Percentiles rank a stretch among this genome's conserved stretches.
These are phyloP conservation scores for Solenopsis invicta DNA, from an alignment of 1,140 invertebrate genomes.

Conservation along the genomic window DNA sequence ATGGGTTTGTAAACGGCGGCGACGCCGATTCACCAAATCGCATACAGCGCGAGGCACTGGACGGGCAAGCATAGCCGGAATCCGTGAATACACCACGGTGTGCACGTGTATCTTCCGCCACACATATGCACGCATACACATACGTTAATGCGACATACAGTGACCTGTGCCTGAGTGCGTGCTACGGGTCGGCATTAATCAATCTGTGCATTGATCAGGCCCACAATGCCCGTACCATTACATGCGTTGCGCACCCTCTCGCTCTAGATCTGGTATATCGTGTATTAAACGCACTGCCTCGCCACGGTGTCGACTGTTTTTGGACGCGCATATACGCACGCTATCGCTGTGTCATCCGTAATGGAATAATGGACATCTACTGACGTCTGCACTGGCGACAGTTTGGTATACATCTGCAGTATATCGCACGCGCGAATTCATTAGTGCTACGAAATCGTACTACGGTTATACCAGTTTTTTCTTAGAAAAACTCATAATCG, in stretches of 20 bases:
- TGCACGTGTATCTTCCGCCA: slow-evolving; percentile 23
- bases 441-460: slow-evolving; percentile 9
- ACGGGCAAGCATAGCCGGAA: slow-evolving; percentile 37
- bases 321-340: slow-evolving; percentile 49
- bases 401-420: slow-evolving; percentile 41
- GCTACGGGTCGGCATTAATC: slow-evolving; percentile 78
- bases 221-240: slow-evolving; percentile 75
- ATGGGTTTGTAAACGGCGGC: slow-evolving; percentile 72
- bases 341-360: slow-evolving; percentile 63
- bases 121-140: not conserved
- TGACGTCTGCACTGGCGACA: slow-evolving; percentile 53
- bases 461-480: not conserved
- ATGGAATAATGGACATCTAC: slow-evolving; percentile 71
- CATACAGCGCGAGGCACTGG: slow-evolving; percentile 38
- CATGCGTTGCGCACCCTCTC: slow-evolving; percentile 54
- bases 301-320: slow-evolving; percentile 71
- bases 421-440: slow-evolving; percentile 28
- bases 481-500: not conserved
- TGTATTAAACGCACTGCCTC: slow-evolving; percentile 66
- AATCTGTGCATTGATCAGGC: slow-evolving; percentile 79
- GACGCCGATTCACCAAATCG: slow-evolving; percentile 71
- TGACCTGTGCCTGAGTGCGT: slow-evolving; percentile 32
- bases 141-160: slow-evolving; percentile 56
- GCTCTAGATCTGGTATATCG: slow-evolving; percentile 51
- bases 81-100: slow-evolving; percentile 40